Evolutionary conservation across 2,888 invertebrate species (phyloP), one percentile per base, ranked within the genome.

Genomic region (Pterostichus madidus): DNA sequence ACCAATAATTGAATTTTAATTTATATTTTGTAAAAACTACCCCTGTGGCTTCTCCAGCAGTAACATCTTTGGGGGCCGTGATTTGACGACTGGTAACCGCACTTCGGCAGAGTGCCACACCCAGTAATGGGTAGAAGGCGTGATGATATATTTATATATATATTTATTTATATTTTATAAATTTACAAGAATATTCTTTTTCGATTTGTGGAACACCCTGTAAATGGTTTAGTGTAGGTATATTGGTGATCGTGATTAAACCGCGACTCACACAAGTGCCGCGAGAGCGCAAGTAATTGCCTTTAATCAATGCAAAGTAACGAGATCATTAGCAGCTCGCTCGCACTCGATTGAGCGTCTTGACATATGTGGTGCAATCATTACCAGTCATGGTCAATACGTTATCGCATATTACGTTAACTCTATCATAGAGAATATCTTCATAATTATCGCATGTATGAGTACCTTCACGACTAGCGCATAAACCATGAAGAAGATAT

Each of bases 231-330:
- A 56, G 13, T 71, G 15, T 39, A 17, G 0, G 56, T 13, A 13
- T 56, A 8, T 17, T 17, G 15, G 56, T 56, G 44, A 71, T 71
- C 68, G 68, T 71, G 68, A 71, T 71, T 44, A 71, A 44, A 71
- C 44, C 44, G 32, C 17, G 68, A 49, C 32, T 35, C n/a, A n/a
- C 49, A 49, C 64, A 64, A 64, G 68, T 71, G 44, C 68, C 68
- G 71, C 44, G 39, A 13, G 17, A 39, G 71, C 71, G 44, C 31
- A 46, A 53, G 76, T 78, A 78, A 78, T 78, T 78, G 59, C 78
- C 61, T 78, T 78, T 78, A 78, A 59, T 78, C 56, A 78, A 78
- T 78, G 78, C 78, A 78, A 78, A 78, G 78, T 78, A 78, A 78
- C 78, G 59, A 78, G 78, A 78, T 78, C 78, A 78, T 78, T 78